These are phyloP conservation scores for Anguilla anguilla DNA, from an alignment of 2,797 vertebrate genomes.

Conservation along the genomic window DNA sequence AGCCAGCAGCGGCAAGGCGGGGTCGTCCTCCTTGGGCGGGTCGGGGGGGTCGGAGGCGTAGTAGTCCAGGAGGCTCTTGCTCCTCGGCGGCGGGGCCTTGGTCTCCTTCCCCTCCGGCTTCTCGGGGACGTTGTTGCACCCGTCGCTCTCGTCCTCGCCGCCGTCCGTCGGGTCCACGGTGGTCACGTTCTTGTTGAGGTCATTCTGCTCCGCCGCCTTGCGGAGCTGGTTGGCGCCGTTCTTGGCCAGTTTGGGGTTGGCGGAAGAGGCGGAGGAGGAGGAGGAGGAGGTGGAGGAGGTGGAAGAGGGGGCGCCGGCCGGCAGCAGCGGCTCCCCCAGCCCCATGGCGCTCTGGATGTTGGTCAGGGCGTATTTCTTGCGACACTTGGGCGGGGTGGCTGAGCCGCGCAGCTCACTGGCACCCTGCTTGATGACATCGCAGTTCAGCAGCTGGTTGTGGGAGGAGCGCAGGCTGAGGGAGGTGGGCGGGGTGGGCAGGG, in stretches of 20 bases:
- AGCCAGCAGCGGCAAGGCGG: conserved; percentile 53
- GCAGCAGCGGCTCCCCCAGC: conserved; percentile 78
- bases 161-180: conserved; percentile 67
- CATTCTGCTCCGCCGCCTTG: conserved; percentile 87
- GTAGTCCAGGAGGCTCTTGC: conserved; percentile 94
- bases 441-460: conserved; percentile 89
- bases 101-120: conserved; percentile 86
- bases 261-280: conserved; percentile 63
- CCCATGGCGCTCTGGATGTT: conserved; percentile 89
- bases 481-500: conserved; percentile 80
- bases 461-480: conserved; percentile 92
- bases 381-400: conserved; percentile 86
- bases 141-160: conserved; percentile 24
- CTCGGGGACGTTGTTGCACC: conserved; percentile 76
- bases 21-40: conserved; percentile 61
- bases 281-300: conserved; percentile 80
- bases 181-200: conserved; percentile 83
- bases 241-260: conserved; percentile 94
- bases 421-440: conserved; percentile 78
- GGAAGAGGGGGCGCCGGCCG: conserved; percentile 79
- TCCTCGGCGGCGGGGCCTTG: conserved; percentile 79
- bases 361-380: conserved; percentile 88
- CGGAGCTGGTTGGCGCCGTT: conserved; percentile 96
- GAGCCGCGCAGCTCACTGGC: conserved; percentile 77
- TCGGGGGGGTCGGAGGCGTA: conserved; percentile 74